Evolutionary conservation across 1,140 invertebrate genomes (phyloP).

Genomic region (Leptinotarsa defecta): DNA sequence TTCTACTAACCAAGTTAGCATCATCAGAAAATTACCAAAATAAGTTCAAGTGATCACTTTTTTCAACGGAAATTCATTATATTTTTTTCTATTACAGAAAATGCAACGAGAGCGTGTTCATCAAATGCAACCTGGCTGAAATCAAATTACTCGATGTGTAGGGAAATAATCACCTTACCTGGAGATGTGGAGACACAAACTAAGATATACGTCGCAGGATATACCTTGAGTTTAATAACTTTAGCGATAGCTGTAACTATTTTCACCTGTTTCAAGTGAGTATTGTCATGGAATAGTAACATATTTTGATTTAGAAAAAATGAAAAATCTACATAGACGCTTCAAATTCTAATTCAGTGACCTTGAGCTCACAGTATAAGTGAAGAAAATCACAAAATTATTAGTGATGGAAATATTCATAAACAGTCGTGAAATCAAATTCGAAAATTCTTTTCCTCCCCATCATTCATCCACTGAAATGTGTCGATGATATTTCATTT

Average conservation of each 20-base stretch:
- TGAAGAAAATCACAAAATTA: no score
- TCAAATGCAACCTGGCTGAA: constrained; percentile 72
- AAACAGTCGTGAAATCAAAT: background rate
- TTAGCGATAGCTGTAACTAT: constrained; percentile 71
- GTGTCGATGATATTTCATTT: background rate
- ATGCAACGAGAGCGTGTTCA: constrained; percentile 71
- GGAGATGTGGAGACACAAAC: constrained; percentile 1
- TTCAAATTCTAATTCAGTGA: no score
- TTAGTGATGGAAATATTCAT: no score
- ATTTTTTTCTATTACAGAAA: constrained; percentile 63
- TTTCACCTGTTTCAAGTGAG: constrained; percentile 85
- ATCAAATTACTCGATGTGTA: constrained; percentile 63
- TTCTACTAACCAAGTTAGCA: no score
- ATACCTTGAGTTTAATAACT: background rate
- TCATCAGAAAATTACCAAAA: no score
- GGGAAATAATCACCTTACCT: background rate
- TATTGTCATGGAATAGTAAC: constrained; percentile 28
- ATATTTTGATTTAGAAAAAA: no score
- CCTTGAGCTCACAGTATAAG: no score
- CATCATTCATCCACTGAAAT: background rate
- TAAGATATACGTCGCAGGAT: background rate
- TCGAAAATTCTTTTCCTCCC: background rate
- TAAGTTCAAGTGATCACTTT: no score
- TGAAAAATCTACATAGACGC: no score
- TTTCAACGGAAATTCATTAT: background rate